Evolutionary conservation across 2,888 invertebrate genomes (phyloP).

Genomic region (Podabrus alpinus): DNA sequence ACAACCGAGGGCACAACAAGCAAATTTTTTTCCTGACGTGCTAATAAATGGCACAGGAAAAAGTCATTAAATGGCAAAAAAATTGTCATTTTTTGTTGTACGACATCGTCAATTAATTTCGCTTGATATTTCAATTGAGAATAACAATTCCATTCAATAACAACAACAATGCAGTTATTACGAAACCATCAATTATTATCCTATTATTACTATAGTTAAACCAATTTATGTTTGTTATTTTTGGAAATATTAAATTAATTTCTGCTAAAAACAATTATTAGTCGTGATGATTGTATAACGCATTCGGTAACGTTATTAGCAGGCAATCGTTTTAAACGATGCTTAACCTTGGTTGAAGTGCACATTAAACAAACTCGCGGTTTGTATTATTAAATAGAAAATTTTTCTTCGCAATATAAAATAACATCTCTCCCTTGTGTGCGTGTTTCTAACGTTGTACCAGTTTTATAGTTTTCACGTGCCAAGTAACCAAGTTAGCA

Average conservation of each 20-base stretch:
- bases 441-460: too few relatives aligned
- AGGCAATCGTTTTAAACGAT: background rate
- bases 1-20: background rate
- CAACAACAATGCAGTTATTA: background rate
- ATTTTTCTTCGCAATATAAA: too few relatives aligned
- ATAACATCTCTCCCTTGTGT: too few relatives aligned
- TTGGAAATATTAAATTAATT: background rate
- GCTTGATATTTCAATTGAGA: background rate
- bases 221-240: background rate
- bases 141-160: background rate
- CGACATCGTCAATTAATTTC: background rate
- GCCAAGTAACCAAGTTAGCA: too few relatives aligned
- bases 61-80: background rate
- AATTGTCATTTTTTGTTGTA: background rate
- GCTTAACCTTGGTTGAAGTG: background rate
- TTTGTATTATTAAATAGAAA: too few relatives aligned
- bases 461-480: too few relatives aligned
- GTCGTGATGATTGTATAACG: background rate
- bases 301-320: background rate
- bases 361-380: background rate
- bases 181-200: background rate
- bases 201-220: background rate
- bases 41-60: background rate
- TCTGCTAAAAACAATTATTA: background rate
- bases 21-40: background rate